phyloP scores from a whole-genome alignment of 2,888 invertebrate species.

The Cosmia trapezina region DNA sequence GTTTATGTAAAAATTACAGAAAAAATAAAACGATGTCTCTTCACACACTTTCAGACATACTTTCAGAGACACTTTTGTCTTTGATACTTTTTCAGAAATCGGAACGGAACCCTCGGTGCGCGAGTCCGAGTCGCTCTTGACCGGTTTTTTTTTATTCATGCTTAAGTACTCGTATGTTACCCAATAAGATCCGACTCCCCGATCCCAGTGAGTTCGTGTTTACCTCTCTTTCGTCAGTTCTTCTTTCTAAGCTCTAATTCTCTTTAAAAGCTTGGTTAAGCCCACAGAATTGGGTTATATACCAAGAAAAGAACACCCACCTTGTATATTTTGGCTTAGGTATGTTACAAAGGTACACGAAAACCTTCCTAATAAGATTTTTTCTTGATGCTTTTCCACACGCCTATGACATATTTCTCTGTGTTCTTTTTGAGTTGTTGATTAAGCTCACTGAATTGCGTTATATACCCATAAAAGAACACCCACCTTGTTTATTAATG shows the following conservation, averaged over 20 bases:
- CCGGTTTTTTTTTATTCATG: constrained; percentile 18
- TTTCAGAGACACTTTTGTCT: too few relatives aligned
- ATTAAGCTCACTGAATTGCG: too few relatives aligned
- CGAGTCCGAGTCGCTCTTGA: too few relatives aligned
- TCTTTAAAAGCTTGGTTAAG: constrained; percentile 6
- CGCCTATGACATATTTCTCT: neutral
- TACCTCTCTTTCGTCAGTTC: constrained; percentile 11
- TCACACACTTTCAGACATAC: too few relatives aligned
- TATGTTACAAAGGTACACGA: neutral
- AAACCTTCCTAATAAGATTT: neutral
- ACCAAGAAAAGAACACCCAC: constrained; percentile 6
- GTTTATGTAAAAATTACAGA: too few relatives aligned
- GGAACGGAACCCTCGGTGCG: too few relatives aligned
- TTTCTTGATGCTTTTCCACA: neutral
- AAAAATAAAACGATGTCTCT: too few relatives aligned
- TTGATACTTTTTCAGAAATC: too few relatives aligned
- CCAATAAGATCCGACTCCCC: constrained; percentile 7
- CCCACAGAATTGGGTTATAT: constrained; percentile 10
- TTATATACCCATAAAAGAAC: constrained; percentile 14
- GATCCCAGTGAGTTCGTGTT: neutral
- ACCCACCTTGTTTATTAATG: constrained; percentile 2
- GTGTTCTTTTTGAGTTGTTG: neutral
- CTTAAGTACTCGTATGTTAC: neutral
- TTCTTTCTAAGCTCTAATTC: constrained; percentile 15
- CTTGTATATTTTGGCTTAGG: neutral